Evolutionary conservation across 2,888 invertebrate species (phyloP), one percentile per base, ranked within the genome.

Genomic region (Pogonocherus hispidulus): DNA sequence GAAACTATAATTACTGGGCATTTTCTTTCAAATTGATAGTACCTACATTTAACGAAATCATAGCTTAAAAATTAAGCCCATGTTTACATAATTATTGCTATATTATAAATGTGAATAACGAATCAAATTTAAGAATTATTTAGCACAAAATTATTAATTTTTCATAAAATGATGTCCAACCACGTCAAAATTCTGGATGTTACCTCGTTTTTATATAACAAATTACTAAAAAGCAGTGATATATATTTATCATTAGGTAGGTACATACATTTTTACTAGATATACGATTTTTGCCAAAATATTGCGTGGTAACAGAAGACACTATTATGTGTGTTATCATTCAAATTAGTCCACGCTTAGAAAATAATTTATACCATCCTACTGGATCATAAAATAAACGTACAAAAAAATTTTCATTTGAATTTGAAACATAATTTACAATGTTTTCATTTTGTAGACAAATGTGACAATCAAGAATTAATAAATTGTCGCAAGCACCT

Each of bases 171-270:
- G n/a, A n/a, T n/a, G n/a, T n/a, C n/a, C n/a, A n/a, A n/a, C n/a
- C n/a, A n/a, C n/a, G n/a, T n/a, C n/a, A n/a, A n/a, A n/a, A n/a
- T n/a, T n/a, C n/a, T 3, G n/a, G 49, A 51, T 51, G 20, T 6
- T 51, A 51, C 23, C 49, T 51, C 5, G 20, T 49, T 51, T 51
- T 51, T 51, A 23, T 23, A 23, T 51, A 51, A 51, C 49, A 51
- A n/a, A 23, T 16, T 23, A 14, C 23, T 18, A 11, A 6, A 9
- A 47, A n/a, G n/a, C n/a, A 19, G 22, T 23, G 49, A 51, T 51
- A 23, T 22, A 14, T 22, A 51, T 11, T 32, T 32, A 32, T 32
- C 32, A 32, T 51, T 14, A 23, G 6, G 23, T 51, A 51, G 23
- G 23, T 51, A 23, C 22, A 51, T 51, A 18, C 9, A 51, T 51